phyloP scores from a whole-genome alignment of 2,113 vertebrate genomes.

The Caretta caretta region DNA sequence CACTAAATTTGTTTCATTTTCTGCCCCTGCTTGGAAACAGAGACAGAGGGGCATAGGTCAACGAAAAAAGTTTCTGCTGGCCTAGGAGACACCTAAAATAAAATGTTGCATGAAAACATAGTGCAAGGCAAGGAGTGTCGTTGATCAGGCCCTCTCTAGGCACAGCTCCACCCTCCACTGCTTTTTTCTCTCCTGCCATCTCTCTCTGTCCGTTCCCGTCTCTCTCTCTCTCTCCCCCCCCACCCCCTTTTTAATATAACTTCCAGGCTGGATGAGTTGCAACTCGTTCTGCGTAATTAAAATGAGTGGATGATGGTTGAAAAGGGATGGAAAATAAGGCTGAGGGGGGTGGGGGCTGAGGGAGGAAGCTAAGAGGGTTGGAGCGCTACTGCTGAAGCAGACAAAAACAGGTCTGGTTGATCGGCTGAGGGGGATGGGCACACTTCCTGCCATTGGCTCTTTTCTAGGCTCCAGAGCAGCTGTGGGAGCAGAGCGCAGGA shows the following conservation, averaged over 20 bases:
- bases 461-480: constrained; percentile 59
- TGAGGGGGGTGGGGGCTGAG: background rate
- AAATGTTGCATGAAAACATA: background rate
- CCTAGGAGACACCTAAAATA: background rate
- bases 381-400: constrained; percentile 39
- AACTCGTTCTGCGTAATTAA: constrained; percentile 84
- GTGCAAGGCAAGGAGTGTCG: constrained; percentile 54
- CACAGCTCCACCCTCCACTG: constrained; percentile 49
- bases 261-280: constrained; percentile 77
- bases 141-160: constrained; percentile 71
- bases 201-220: constrained; percentile 19
- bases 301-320: constrained; percentile 70
- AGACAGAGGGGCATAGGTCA: background rate
- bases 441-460: constrained; percentile 68
- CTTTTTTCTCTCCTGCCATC: background rate
- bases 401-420: constrained; percentile 75
- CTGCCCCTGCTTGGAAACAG: background rate
- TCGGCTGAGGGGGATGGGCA: constrained; percentile 60
- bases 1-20: background rate
- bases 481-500: constrained; percentile 49
- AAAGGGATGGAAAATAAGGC: constrained; percentile 77
- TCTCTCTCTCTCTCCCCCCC: background rate
- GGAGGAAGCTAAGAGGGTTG: constrained; percentile 27
- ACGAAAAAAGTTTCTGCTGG: constrained; percentile 68
- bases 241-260: constrained; percentile 47